Evolutionary conservation across 53 echinoderm and acorn worm genomes (phyloP), one percentile per base, ranked within the genome.

Genomic region (Glandiceps talaboti): DNA sequence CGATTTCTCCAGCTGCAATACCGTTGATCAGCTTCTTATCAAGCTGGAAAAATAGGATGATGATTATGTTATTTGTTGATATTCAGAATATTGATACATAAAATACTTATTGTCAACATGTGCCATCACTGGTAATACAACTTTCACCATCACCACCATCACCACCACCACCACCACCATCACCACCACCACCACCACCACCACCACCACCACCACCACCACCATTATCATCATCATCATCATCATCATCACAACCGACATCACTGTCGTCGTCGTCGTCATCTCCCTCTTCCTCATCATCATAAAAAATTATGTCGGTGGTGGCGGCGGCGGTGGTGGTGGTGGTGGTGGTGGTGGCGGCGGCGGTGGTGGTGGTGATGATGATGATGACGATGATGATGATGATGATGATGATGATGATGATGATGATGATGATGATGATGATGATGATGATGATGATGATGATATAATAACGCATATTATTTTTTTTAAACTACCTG

Each of bases 181-280:
- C n/a, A n/a, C n/a, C n/a, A n/a, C n/a, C n/a, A n/a, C n/a, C n/a
- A n/a, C n/a, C n/a, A n/a, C n/a, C n/a, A n/a, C n/a, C n/a, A n/a
- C n/a, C n/a, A n/a, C n/a, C n/a, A n/a, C n/a, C n/a, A n/a, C n/a
- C n/a, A n/a, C n/a, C n/a, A n/a, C n/a, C n/a, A 83, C 84, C 85
- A 90, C 90, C 87, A 85, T 87, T 90, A 79, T 90, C 85, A 25
- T 80, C 72, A 32, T 85, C 87, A 30, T 81, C 77, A 33, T 87
- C 82, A n/a, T n/a, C n/a, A n/a, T n/a, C n/a, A n/a, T n/a, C n/a
- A n/a, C n/a, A n/a, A n/a, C n/a, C n/a, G n/a, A n/a, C n/a, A n/a
- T n/a, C n/a, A n/a, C n/a, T n/a, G n/a, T n/a, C n/a, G n/a, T n/a
- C n/a, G n/a, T n/a, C n/a, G 6, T 78, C 75, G 31, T 84, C 33